Evolutionary conservation across 2,113 vertebrate genomes (phyloP).

Genomic region (Trichechus manatus): DNA sequence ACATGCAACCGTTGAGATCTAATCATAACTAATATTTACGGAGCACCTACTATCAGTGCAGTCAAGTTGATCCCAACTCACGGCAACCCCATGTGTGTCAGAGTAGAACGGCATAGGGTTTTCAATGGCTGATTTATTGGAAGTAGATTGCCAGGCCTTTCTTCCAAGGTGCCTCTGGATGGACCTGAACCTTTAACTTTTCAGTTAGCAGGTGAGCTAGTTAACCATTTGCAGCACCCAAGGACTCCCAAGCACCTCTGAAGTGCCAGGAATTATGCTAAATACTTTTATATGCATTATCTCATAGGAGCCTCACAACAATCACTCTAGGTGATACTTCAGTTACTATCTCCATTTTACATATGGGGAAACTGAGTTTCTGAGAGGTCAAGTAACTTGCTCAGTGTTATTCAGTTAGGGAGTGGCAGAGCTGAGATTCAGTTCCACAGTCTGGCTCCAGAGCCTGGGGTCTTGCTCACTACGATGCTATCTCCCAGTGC

Average conservation of each 20-base stretch:
- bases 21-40: neutral
- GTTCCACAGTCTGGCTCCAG: neutral
- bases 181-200: neutral
- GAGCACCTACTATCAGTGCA: neutral
- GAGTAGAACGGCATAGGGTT: too few species aligned
- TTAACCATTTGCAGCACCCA: neutral
- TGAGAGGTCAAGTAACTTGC: neutral
- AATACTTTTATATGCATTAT: neutral
- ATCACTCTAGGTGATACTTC: neutral
- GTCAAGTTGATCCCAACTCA: too few species aligned
- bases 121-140: neutral
- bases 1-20: neutral
- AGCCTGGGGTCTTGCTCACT: neutral
- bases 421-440: neutral
- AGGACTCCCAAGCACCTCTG: neutral
- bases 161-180: neutral
- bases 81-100: too few species aligned
- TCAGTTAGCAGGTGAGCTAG: too few species aligned
- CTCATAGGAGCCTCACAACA: neutral
- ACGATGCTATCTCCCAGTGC: neutral
- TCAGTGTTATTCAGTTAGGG: neutral
- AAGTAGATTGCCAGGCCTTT: neutral
- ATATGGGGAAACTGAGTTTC: neutral
- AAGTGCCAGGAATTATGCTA: neutral
- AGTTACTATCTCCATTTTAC: neutral